A percentile compares a stretch with the other conserved stretches of the same genome.
Evolutionary conservation across 2,888 invertebrate genomes (phyloP).

Genomic region (Mesorhabditis belari): DNA sequence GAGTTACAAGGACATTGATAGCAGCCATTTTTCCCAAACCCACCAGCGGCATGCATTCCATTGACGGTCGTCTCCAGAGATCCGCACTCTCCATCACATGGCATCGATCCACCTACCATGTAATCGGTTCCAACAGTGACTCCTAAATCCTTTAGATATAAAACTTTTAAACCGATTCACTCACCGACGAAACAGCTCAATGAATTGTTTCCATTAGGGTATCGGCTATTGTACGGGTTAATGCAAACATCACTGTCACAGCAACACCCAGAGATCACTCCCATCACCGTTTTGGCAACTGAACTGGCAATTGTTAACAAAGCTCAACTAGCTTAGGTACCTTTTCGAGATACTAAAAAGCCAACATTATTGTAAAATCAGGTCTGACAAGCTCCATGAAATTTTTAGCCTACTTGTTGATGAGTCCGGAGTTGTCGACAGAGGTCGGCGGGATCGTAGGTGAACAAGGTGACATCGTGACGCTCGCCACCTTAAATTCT

Average conservation of each 20-base stretch:
- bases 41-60: constrained; percentile 2
- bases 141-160: too few species aligned
- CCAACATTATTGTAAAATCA: too few species aligned
- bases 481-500: too few species aligned
- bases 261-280: constrained; percentile 22
- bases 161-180: too few species aligned
- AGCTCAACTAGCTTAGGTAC: neutral
- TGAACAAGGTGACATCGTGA: constrained; percentile 4
- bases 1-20: too few species aligned
- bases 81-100: constrained; percentile 27
- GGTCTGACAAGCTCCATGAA: too few species aligned
- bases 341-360: neutral
- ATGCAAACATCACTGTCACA: constrained; percentile 31
- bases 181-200: constrained; percentile 11
- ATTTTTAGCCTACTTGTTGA: too few species aligned
- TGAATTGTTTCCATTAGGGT: neutral
- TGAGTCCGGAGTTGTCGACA: constrained; percentile 12
- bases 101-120: constrained; percentile 11
- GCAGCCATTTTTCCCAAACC: neutral
- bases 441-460: constrained; percentile 13
- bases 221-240: constrained; percentile 4
- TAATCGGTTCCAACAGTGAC: neutral
- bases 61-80: constrained; percentile 15
- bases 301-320: neutral
- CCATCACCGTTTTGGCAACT: neutral